These are phyloP conservation scores for Dasypolia templi DNA, from an alignment of 2,888 invertebrate genomes.

Conservation along the genomic window DNA sequence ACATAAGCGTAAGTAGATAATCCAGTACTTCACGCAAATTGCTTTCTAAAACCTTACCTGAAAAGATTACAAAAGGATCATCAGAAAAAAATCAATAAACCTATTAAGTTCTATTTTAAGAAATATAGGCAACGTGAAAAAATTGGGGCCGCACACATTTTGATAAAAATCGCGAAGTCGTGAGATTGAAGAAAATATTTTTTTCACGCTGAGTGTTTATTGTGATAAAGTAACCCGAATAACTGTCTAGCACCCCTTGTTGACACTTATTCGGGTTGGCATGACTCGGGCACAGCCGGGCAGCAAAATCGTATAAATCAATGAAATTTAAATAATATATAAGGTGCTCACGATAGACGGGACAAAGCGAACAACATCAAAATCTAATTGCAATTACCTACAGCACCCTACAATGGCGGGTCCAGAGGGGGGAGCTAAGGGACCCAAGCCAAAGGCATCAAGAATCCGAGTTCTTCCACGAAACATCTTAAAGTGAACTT, in stretches of 20 bases:
- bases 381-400: no score
- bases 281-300: background rate
- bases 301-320: no score
- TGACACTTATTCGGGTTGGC: background rate
- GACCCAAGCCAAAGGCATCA: no score
- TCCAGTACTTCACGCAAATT: constrained; percentile 29
- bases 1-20: constrained; percentile 14
- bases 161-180: constrained; percentile 2
- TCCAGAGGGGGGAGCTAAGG: no score
- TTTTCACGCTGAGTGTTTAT: background rate
- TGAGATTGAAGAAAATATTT: background rate
- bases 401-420: no score
- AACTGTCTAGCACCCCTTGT: no score
- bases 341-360: no score
- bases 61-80: constrained; percentile 41
- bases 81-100: constrained; percentile 28
- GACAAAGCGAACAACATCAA: no score
- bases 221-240: background rate
- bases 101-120: constrained; percentile 32
- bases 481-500: no score
- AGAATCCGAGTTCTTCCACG: no score
- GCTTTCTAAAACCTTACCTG: constrained; percentile 19
- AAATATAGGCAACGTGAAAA: background rate
- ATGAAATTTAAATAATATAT: no score
- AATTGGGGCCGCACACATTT: constrained; percentile 9